These are phyloP conservation scores for Cynoglossus semilaevis DNA, from an alignment of 2,113 vertebrate species.

Conservation along the genomic window DNA sequence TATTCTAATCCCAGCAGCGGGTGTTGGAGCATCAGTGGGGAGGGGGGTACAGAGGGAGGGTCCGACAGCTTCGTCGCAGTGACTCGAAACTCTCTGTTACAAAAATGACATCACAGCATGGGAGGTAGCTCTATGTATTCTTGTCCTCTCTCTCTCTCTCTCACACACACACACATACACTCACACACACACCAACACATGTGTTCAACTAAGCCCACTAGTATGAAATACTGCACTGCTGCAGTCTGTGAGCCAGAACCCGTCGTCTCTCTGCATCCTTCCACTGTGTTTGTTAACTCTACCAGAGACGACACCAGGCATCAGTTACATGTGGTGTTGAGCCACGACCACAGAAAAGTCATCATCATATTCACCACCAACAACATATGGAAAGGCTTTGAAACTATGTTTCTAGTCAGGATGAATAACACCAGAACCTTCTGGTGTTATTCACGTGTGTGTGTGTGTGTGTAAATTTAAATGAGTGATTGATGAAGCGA, in stretches of 20 bases:
- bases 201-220: constrained; percentile 42
- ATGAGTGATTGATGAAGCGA: too few relatives aligned
- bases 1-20: constrained; percentile 16
- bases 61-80: constrained; percentile 10
- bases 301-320: too few relatives aligned
- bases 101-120: constrained; percentile 14
- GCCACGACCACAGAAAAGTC: neutral
- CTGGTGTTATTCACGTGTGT: neutral
- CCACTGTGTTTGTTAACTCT: constrained; percentile 4
- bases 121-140: constrained; percentile 12
- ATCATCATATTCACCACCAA: too few relatives aligned
- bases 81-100: constrained; percentile 1
- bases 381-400: too few relatives aligned
- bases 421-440: too few relatives aligned
- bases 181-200: constrained; percentile 30
- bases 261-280: constrained; percentile 21
- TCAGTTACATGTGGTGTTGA: neutral
- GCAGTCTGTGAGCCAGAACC: constrained; percentile 55
- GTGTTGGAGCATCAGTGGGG: constrained; percentile 9
- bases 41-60: constrained; percentile 8
- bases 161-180: constrained; percentile 7
- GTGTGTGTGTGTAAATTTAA: neutral
- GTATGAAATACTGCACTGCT: constrained; percentile 59
- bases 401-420: too few relatives aligned
- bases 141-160: neutral